phyloP scores from a whole-genome alignment of 2,113 vertebrate genomes.

The Pterophyllum scalare region DNA sequence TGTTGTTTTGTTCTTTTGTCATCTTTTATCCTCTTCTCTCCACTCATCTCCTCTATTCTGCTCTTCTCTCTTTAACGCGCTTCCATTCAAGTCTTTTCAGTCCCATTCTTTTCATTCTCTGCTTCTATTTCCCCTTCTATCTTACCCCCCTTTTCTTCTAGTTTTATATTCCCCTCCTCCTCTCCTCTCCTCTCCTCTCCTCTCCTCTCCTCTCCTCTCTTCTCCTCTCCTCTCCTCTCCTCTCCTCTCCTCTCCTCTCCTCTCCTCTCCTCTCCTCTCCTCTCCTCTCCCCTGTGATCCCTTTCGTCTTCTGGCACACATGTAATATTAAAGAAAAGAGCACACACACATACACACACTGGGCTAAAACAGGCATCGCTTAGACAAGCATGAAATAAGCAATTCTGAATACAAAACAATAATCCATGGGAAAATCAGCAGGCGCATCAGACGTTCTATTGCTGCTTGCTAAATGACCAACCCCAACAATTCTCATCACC shows the following conservation, averaged over 20 bases:
- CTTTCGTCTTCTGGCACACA: constrained; percentile 51
- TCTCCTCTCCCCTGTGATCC: constrained; percentile 33
- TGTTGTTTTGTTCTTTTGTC: constrained; percentile 51
- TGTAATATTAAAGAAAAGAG: constrained; percentile 67
- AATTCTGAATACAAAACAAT: constrained; percentile 48
- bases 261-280: constrained; percentile 19
- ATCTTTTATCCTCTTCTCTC: constrained; percentile 51
- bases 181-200: not conserved
- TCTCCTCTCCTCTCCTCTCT: constrained; percentile 6
- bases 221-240: constrained; percentile 20
- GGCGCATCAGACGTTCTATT: not conserved
- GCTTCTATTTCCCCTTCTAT: constrained; percentile 7
- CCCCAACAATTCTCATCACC: not conserved
- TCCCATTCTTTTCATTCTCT: constrained; percentile 34
- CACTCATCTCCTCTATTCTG: constrained; percentile 45
- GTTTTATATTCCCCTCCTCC: constrained; percentile 36
- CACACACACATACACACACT: constrained; percentile 18
- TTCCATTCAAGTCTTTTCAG: constrained; percentile 52
- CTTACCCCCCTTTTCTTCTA: not conserved
- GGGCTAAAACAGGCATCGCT: constrained; percentile 42
- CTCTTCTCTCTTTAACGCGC: constrained; percentile 47
- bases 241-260: not conserved
- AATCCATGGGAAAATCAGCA: constrained; percentile 34
- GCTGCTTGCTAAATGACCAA: constrained; percentile 19
- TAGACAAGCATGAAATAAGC: constrained; percentile 60